Evolutionary conservation across 2,888 invertebrate genomes (phyloP).

Genomic region (Stenchaetothrips biformis): DNA sequence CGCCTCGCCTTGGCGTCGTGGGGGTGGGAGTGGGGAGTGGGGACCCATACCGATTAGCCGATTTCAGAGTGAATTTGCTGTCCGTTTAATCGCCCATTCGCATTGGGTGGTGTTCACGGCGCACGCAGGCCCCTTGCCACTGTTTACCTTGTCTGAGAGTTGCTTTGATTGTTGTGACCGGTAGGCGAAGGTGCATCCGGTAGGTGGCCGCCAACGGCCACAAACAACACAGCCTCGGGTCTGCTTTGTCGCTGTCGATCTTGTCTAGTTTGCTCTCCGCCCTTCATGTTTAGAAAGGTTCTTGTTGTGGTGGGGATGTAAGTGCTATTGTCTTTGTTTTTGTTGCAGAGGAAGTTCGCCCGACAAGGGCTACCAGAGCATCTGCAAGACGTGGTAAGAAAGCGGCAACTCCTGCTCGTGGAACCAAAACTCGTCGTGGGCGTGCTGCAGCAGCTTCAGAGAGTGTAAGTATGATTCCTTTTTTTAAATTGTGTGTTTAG

Average conservation of each 20-base stretch:
- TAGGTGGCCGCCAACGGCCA: not conserved
- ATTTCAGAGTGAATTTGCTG: not conserved
- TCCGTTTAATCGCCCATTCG: not conserved
- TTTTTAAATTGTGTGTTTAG: not conserved
- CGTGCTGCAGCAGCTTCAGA: not conserved
- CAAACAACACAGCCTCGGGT: not conserved
- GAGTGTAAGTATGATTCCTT: not conserved
- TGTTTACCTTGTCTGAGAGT: not conserved
- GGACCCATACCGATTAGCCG: not conserved
- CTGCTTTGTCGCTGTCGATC: not conserved
- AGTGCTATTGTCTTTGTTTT: not conserved
- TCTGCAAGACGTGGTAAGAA: not conserved
- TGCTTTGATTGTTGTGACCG: not conserved
- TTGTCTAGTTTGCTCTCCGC: not conserved
- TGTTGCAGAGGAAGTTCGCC: slow-evolving; percentile 1
- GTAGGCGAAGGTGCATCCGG: not conserved
- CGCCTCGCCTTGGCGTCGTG: not conserved
- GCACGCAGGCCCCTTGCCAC: not conserved
- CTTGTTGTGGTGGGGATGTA: not conserved
- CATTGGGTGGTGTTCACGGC: not conserved
- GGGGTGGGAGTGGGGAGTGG: not conserved
- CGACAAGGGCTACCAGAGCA: not conserved
- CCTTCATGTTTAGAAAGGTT: not conserved
- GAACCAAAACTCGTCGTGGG: not conserved
- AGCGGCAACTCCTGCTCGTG: slow-evolving; percentile 1